Base-by-base conservation (phyloP, 2,888 invertebrate species). In the Cryptocephalus moraei region DNA sequence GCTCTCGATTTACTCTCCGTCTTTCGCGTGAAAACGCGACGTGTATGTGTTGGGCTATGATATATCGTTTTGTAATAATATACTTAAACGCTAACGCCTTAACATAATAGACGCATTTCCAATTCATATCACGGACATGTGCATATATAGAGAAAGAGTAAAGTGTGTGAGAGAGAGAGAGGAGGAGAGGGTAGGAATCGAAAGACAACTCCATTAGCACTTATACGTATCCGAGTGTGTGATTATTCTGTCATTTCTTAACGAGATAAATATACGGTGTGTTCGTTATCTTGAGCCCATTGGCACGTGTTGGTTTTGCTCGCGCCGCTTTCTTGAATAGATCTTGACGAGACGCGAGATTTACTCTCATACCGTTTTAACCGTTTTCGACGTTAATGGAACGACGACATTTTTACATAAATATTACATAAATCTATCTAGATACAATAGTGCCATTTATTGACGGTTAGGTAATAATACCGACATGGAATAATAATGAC, bases 141-240 rank as follows among this genome's bases (percentile, higher is more conserved):
- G 49, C 52, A 38, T 22, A 22, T 22, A 22, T 22, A 22, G 22
- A 22, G 22, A 22, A 22, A 22, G n/a, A n/a, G n/a, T n/a, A n/a
- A n/a, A n/a, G n/a, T n/a, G n/a, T n/a, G n/a, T n/a, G n/a, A 22
- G 22, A 22, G 22, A 22, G 6, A 22, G 22, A 22, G 22, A 22
- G 44, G 36, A 49, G 47, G 54, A 49, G 56, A 56, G 58, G 58
- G 58, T 56, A 22, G 22, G 22, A 22, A 22, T 22, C 22, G 56
- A 57, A 55, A 56, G 59, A 60, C 59, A 59, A 56, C 51, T 61
- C 60, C 58, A 61, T 61, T 61, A 61, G 57, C 51, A 53, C 53
- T 49, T 22, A 22, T 22, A 22, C 22, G 22, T 22, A 22, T 22
- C 22, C 22, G 22, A 22, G 22, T 22, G 12, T 41, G 43, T 31